Evolutionary conservation across 2,888 invertebrate genomes (phyloP), one percentile per base, ranked within the genome.

Genomic region (Argyra leucocephala): DNA sequence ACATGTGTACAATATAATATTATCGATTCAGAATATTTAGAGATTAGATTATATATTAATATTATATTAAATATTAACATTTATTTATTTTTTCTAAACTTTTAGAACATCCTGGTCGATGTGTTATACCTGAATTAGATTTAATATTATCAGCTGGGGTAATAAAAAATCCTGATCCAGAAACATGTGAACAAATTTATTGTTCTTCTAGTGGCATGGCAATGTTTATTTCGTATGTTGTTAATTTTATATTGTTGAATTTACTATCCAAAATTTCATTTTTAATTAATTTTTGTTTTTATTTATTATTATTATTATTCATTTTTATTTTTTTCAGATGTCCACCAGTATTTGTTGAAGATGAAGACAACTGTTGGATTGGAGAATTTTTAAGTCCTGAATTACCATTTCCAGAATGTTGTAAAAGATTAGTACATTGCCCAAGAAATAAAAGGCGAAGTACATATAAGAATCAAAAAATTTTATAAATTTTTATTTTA

Each of bases 141-240:
- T 59, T 59, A 59, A 59, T 59, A 59, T 18, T 59, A 23, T 59
- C 59, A 23, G 23, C 18, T 12, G 59, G 59, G 23, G 22, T 23
- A 15, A 59, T 59, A 18, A 59, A 59, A 59, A 59, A 59, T 59
- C 59, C 59, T 23, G 23, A 59, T 59, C 18, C 59, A 59, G 18
- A 59, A n/a, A 18, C 59, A 23, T 59, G 59, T 59, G 59, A 59
- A 59, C 59, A 59, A 59, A 59, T 59, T 4, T 59, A 59, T 59
- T 59, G 59, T 21, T 59, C 59, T 18, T 59, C 59, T 15, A 18
- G 23, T 59, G 59, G 59, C 22, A 59, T 23, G 22, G 23, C 59
- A 23, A 59, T 59, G 59, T 59, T 59, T 59, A 59, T 59, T 23
- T 10, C 22, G 59, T 59, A 59, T 18, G 2, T 48, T n/a, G n/a